Conservation (phyloP, 2,797 vertebrate genomes). For the Falco cherrug region DNA sequence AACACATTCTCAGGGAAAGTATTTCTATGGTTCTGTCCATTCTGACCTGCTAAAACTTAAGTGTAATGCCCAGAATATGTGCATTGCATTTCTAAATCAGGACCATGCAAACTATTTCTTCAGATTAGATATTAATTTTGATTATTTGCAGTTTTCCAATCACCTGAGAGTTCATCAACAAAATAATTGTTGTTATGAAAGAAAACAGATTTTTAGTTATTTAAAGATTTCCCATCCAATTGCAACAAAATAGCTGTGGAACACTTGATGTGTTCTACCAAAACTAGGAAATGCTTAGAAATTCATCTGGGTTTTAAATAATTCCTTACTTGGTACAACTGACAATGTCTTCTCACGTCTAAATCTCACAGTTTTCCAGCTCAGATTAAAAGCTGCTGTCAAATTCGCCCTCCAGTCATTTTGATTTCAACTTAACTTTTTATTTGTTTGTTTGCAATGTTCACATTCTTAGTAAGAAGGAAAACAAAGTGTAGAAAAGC, state of each 20-base stretch:
- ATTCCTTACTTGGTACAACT: neutral
- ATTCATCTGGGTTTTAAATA: neutral
- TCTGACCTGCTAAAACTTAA: neutral
- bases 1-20: neutral
- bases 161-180: neutral
- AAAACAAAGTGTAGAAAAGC: neutral
- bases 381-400: neutral
- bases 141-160: neutral
- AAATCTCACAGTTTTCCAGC: neutral
- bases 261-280: neutral
- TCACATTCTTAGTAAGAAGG: neutral
- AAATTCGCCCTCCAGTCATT: neutral
- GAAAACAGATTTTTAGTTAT: neutral
- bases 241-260: neutral
- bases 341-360: neutral
- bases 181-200: neutral
- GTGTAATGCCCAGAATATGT: neutral
- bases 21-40: neutral
- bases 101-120: accelerated
- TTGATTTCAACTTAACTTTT: neutral
- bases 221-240: neutral
- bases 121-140: neutral
- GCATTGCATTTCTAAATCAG: neutral
- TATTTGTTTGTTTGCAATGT: neutral
- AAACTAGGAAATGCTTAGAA: neutral